These are phyloP conservation scores for Halichoerus grypus DNA, from an alignment of 2,113 vertebrate genomes.

Conservation along the genomic window DNA sequence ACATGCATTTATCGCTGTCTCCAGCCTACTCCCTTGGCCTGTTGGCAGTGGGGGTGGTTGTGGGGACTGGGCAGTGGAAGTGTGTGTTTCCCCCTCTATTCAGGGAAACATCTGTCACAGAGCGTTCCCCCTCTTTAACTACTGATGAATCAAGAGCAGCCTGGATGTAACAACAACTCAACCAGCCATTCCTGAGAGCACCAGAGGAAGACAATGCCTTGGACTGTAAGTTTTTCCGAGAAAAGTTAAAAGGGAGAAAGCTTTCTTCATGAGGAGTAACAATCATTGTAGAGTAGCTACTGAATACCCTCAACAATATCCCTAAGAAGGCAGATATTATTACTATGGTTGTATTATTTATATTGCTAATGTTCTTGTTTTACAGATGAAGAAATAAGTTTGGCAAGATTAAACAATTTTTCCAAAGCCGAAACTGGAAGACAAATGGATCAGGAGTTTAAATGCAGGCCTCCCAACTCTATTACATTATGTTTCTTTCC, in stretches of 20 bases:
- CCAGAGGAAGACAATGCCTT: constrained; percentile 14
- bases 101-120: constrained; percentile 40
- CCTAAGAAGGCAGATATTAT: neutral
- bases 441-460: constrained; percentile 54
- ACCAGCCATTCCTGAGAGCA: neutral
- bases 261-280: constrained; percentile 24
- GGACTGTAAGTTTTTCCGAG: constrained; percentile 33
- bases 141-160: constrained; percentile 44
- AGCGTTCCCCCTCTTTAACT: neutral
- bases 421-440: constrained; percentile 16
- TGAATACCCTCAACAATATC: neutral
- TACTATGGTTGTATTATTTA: neutral
- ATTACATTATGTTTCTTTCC: neutral
- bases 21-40: neutral
- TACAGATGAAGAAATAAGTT: constrained; percentile 50
- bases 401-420: constrained; percentile 44
- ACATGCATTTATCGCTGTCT: neutral
- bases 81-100: neutral
- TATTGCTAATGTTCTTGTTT: constrained; percentile 13
- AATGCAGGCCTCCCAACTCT: constrained; percentile 14
- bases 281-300: neutral
- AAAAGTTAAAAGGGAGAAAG: constrained; percentile 10
- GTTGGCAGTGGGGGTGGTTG: neutral
- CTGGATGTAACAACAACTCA: neutral
- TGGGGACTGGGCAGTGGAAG: constrained; percentile 39